Base-by-base conservation (phyloP, 2,888 invertebrate species). In the Eristalinus sepulchralis region DNA sequence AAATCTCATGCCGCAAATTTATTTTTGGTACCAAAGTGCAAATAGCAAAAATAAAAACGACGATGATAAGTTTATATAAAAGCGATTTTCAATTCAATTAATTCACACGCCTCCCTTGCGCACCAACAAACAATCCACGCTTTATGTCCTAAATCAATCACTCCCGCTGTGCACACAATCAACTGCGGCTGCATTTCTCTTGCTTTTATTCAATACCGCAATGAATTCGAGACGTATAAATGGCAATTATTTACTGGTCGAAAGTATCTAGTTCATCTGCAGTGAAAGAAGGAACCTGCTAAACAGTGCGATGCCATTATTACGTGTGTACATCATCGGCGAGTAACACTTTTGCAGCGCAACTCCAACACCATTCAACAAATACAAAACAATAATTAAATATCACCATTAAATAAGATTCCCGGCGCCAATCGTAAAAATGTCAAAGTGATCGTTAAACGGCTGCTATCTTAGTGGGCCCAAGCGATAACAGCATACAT, bases 401-500 rank as follows among this genome's bases (percentile, higher is more conserved):
- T 73, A 85, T 82, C 88, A 88, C 88, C 88, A 90, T 89, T 80
- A 83, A 88, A 88, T 88, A 87, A 84, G 88, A 88, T 87, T 90
- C 73, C 90, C 90, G 90, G 91, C 90, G 91, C 90, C 90, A 90
- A 89, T 88, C 89, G 89, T 91, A 90, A 90, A 90, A 89, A 83
- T 83, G 89, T 89, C 89, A 88, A 90, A 86, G 76, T 80, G 83
- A 63, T 88, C 86, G 80, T 88, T 86, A 88, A 88, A 88, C 73
- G 73, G 27, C 83, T 67, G 75, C 79, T 78, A 85, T 85, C 77
- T 59, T 76, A 73, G 57, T 64, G 60, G 36, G 53, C 59, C 31
- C 20, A 36, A 64, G 81, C 67, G 85, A 85, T 85, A 85, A 85
- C 64, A 63, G 68, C 60, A 36, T 20, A 66, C 55, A 77, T 64